A percentile compares a stretch with the other conserved stretches of the same genome.
These are phyloP conservation scores for Drosophila oshimai DNA, from an alignment of 1,140 invertebrate species.

Conservation along the genomic window DNA sequence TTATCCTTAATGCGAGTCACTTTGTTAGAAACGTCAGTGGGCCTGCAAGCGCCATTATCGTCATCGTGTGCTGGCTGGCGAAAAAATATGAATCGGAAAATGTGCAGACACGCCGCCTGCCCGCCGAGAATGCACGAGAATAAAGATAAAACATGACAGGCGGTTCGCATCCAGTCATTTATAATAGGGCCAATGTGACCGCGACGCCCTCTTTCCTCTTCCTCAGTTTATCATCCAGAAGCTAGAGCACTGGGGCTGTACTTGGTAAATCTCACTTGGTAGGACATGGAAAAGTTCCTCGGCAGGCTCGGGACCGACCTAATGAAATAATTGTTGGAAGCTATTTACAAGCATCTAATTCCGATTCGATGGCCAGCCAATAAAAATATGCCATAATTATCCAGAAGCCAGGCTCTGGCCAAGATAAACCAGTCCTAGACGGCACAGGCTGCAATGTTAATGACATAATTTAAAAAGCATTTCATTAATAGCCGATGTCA, in stretches of 20 bases:
- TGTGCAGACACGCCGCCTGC: conserved; percentile 67
- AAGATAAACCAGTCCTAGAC: conserved; percentile 54
- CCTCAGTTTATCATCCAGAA: conserved; percentile 36
- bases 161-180: conserved; percentile 78
- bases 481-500: conserved; percentile 66
- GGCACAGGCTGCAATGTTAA: conserved; percentile 68
- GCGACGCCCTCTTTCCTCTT: conserved; percentile 12
- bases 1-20: conserved; percentile 81
- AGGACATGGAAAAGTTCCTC: not conserved
- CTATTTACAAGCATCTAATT: conserved; percentile 75
- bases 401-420: conserved; percentile 12
- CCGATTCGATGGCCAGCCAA: conserved; percentile 62
- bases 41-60: conserved; percentile 78
- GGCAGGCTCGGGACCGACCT: conserved; percentile 1
- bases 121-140: conserved; percentile 69
- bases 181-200: conserved; percentile 74
- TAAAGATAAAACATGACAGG: conserved; percentile 80
- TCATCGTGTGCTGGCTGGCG: conserved; percentile 48
- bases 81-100: conserved; percentile 63
- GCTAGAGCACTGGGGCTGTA: not conserved
- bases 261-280: not conserved
- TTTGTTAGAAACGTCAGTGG: conserved; percentile 80
- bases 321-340: conserved; percentile 69
- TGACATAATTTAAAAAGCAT: conserved; percentile 77
- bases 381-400: conserved; percentile 77